A percentile compares a stretch with the other conserved stretches of the same genome.
Evolutionary conservation across 1,140 invertebrate genomes (phyloP).

Genomic region (Yoshiicerus persimilis): DNA sequence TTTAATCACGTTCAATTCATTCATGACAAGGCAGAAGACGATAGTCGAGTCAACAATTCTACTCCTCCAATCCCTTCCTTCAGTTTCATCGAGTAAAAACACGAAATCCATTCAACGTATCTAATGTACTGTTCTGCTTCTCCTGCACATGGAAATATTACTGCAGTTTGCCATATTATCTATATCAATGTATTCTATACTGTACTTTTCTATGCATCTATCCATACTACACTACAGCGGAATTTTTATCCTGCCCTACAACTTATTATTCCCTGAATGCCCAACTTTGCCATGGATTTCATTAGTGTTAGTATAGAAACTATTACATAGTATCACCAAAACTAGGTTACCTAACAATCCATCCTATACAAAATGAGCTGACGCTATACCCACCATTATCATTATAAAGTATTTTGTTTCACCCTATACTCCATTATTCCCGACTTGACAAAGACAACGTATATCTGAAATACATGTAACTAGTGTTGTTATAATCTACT

Average conservation of each 20-base stretch:
- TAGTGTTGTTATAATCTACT: no score
- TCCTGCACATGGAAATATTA: not conserved
- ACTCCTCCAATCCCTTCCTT: not conserved
- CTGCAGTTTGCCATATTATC: not conserved
- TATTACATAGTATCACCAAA: not conserved
- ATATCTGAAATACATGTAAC: no score
- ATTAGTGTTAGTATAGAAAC: not conserved
- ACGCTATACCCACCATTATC: not conserved
- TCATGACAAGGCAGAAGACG: not conserved
- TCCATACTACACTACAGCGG: not conserved
- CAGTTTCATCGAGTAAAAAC: not conserved
- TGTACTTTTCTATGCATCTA: no score
- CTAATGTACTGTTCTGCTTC: not conserved
- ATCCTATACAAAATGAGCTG: not conserved
- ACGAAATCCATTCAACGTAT: not conserved
- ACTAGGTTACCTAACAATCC: constrained; percentile 7
- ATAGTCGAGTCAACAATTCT: not conserved
- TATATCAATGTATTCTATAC: not conserved
- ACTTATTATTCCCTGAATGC: not conserved
- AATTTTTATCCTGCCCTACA: not conserved
- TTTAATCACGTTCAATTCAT: constrained; percentile 6
- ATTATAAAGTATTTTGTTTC: not conserved
- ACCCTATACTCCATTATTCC: not conserved
- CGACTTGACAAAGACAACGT: no score
- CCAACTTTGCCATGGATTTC: not conserved